phyloP scores from a whole-genome alignment of 2,888 invertebrate species.

The Cerastoderma edule region DNA sequence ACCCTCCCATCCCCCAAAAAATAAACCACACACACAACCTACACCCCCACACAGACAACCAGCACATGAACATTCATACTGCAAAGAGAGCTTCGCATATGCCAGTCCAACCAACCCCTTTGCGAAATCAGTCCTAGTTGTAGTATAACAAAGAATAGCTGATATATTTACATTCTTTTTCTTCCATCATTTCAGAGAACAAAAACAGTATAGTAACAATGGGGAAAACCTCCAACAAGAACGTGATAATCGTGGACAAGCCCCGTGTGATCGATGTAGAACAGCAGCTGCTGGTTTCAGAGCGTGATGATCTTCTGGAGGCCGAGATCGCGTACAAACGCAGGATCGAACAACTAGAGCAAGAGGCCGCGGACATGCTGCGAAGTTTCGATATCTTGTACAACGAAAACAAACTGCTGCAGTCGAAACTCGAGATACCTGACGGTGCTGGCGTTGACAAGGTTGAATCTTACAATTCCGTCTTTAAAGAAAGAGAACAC shows the following conservation, averaged over 20 bases:
- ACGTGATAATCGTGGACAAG: constrained; percentile 41
- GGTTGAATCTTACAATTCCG: constrained; percentile 53
- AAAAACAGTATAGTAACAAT: too few relatives aligned
- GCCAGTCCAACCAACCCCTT: too few relatives aligned
- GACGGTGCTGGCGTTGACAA: constrained; percentile 39
- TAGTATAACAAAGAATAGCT: too few relatives aligned
- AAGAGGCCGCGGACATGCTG: constrained; percentile 49
- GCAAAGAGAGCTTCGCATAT: too few relatives aligned
- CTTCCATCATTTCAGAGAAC: too few relatives aligned
- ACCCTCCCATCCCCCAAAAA: too few relatives aligned
- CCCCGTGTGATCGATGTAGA: constrained; percentile 49
- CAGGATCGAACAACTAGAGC: constrained; percentile 46
- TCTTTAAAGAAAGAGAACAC: constrained; percentile 55
- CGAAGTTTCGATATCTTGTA: constrained; percentile 57
- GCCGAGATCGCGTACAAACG: constrained; percentile 45
- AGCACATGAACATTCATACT: too few relatives aligned
- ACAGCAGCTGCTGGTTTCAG: constrained; percentile 46
- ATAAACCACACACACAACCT: too few relatives aligned
- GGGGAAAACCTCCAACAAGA: constrained; percentile 36
- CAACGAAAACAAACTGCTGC: constrained; percentile 55
- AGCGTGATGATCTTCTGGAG: constrained; percentile 56
- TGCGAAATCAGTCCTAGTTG: too few relatives aligned
- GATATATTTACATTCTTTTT: too few relatives aligned
- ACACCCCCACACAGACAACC: too few relatives aligned
- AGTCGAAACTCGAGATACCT: constrained; percentile 50